Base-by-base conservation (phyloP, 2,888 invertebrate genomes). In the Pteria penguin region DNA sequence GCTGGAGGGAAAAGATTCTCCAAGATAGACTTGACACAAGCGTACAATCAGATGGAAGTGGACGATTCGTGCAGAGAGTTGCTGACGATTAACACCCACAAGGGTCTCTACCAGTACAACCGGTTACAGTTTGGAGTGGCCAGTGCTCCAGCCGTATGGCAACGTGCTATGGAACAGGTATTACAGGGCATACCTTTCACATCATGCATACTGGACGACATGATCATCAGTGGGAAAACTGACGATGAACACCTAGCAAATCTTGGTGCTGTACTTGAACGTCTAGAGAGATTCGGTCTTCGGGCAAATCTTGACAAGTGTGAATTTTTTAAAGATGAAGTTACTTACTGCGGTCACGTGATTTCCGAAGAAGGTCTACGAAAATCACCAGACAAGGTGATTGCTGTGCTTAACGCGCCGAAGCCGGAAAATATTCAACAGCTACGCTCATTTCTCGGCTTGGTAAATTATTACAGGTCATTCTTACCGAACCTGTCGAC, bases 351-450 rank as follows among this genome's bases (percentile, higher is more conserved):
- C 18, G 18, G 45, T 14, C 18, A 45, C 0, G 18, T 45, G 18
- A 45, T 45, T 0, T 45, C 45, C 8, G 45, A 45, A 18, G 45
- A 45, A 45, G 45, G 45, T 45, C 18, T 45, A 18, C 8, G 76
- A 69, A 55, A 63, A 18, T 66, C 65, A 36, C 66, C 32, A 26
- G 62, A 68, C 24, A 68, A 62, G 33, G 22, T 73, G 1, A 18
- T 52, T 11, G 67, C 73, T 14, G 61, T 73, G 27, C 3, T 54
- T 14, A 67, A 67, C 4, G 66, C 60, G 14, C 33, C 58, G 14
- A 55, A 22, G 32, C 65, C 72, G 26, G 73, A 73, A 60, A 67
- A 73, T 57, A 32, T 73, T 14, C 45, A 26, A 27, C 73, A 74
- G 36, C 62, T 61, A 18, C 54, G 62, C 3, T 67, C 68, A 24